Conservation (phyloP, 2,113 vertebrate genomes). For the Mustela nigripes region DNA sequence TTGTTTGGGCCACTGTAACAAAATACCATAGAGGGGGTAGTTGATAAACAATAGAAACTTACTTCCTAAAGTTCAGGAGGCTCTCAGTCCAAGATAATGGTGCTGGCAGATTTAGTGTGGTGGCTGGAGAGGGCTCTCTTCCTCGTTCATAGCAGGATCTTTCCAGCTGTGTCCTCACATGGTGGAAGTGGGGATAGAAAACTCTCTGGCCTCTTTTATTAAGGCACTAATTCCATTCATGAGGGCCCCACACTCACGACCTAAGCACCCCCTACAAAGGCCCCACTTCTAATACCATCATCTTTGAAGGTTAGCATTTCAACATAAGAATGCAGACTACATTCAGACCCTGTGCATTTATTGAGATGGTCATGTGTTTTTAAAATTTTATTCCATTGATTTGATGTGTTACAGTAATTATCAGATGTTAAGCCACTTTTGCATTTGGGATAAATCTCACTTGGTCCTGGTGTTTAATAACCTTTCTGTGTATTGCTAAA, state of each 20-base stretch:
- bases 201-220: not conserved
- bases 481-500: not conserved
- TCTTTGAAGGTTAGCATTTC: not conserved
- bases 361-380: slow-evolving; percentile 12
- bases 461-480: not conserved
- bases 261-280: not conserved
- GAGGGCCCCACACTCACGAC: not conserved
- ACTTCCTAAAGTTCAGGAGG: not conserved
- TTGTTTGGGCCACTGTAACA: not conserved
- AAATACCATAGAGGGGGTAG: not conserved
- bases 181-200: not conserved
- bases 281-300: not conserved
- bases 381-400: not conserved
- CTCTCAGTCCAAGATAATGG: not conserved
- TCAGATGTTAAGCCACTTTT: not conserved
- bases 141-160: not conserved
- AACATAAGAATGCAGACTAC: not conserved
- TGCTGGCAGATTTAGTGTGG: not conserved
- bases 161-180: not conserved
- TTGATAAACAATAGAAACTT: not conserved
- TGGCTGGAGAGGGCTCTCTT: not conserved
- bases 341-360: not conserved
- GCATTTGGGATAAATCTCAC: not conserved
- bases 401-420: not conserved
- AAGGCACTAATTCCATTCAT: not conserved